Conservation (phyloP, 2,888 invertebrate genomes). For the Lasioglossum vierecki region DNA sequence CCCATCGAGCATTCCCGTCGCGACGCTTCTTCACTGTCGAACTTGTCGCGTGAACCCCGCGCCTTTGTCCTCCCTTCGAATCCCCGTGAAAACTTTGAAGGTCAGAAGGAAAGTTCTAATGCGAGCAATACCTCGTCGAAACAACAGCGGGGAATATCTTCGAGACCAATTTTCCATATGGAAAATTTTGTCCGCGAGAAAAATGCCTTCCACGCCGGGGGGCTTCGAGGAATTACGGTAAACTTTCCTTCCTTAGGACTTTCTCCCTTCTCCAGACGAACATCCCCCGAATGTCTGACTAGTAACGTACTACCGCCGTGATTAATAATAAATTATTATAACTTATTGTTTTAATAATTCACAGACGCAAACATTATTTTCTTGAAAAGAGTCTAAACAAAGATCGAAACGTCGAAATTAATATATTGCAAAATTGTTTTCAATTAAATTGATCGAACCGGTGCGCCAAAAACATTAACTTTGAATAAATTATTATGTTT, state of each 20-base stretch:
- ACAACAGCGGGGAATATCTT: background rate
- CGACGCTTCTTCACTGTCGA: conserved; percentile 30
- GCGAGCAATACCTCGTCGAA: conserved; percentile 16
- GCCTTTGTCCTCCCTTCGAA: background rate
- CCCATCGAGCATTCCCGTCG: conserved; percentile 15
- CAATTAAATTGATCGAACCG: too few relatives aligned
- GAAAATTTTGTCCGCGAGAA: background rate
- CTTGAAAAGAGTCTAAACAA: too few relatives aligned
- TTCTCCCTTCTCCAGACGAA: background rate
- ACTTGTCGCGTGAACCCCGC: background rate
- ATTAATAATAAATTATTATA: background rate
- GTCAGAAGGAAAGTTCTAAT: conserved; percentile 21
- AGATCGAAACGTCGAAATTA: too few relatives aligned
- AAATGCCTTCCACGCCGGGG: background rate
- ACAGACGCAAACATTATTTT: too few relatives aligned
- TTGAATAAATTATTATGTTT: background rate
- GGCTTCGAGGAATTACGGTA: background rate
- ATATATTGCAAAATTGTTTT: too few relatives aligned
- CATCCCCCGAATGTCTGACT: background rate
- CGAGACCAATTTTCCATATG: conserved; percentile 1
- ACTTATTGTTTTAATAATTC: too few relatives aligned
- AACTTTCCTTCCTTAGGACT: background rate
- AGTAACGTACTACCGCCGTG: background rate
- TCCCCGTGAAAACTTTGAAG: conserved; percentile 19
- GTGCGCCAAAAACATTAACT: too few relatives aligned